These are phyloP conservation scores for Reticulitermes lucifugus DNA, from an alignment of 2,888 invertebrate genomes.

Conservation along the genomic window DNA sequence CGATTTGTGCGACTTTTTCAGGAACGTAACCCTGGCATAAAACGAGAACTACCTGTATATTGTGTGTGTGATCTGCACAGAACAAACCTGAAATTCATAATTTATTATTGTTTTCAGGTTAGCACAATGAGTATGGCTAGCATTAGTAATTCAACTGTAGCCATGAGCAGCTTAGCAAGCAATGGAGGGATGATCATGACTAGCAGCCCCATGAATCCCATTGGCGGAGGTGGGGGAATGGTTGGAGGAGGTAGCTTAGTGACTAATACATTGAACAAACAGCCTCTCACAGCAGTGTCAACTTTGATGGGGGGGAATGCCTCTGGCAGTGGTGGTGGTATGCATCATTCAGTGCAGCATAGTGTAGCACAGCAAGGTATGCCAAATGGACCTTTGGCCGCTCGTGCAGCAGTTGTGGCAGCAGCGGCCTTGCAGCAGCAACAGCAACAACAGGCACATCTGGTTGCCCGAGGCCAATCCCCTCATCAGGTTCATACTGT, in stretches of 20 bases:
- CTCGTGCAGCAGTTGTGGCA: conserved; percentile 61
- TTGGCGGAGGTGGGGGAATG: conserved; percentile 64
- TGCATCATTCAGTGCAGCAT: conserved; percentile 51
- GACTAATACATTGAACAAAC: conserved; percentile 72
- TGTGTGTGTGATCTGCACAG: no score
- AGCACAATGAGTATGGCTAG: conserved; percentile 40
- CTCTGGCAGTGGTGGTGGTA: conserved; percentile 50
- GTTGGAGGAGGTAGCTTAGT: conserved; percentile 77
- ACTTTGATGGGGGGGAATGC: conserved; percentile 40
- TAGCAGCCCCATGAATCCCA: conserved; percentile 76
- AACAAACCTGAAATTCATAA: neutral
- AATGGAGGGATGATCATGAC: conserved; percentile 84
- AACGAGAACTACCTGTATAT: no score
- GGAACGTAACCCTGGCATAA: no score
- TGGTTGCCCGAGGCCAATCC: conserved; percentile 61
- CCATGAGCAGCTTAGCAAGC: conserved; percentile 55
- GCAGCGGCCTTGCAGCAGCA: conserved; percentile 59
- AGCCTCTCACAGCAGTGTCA: conserved; percentile 67
- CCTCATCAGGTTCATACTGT: conserved; percentile 64
- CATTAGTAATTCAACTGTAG: conserved; percentile 42
- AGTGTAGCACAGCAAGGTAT: conserved; percentile 67
- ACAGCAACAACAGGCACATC: conserved; percentile 59
- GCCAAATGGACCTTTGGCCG: conserved; percentile 84
- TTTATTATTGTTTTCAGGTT: neutral
- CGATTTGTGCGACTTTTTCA: no score